Percentiles rank a stretch among this genome's conserved stretches.
phyloP scores from a whole-genome alignment of 2,113 vertebrate species.

The Ivindomyrus marchei region DNA sequence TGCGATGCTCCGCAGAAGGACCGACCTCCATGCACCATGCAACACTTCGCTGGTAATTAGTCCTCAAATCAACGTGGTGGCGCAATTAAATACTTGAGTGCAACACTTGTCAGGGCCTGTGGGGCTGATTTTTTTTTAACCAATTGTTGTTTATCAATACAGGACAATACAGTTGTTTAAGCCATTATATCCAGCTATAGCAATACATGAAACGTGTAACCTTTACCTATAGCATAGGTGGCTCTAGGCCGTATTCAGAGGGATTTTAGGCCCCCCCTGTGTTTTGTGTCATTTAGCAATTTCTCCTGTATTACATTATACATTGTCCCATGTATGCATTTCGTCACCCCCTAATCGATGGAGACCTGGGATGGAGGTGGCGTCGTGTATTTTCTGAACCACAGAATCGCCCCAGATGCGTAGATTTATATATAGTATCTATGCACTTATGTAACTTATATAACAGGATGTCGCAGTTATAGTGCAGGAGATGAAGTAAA shows the following conservation, averaged over 20 bases:
- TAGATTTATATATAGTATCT: background rate
- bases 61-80: background rate
- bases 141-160: background rate
- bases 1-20: background rate
- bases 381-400: background rate
- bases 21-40: background rate
- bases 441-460: background rate
- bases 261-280: background rate
- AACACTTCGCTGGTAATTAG: slow-evolving; percentile 6
- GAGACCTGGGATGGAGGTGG: background rate
- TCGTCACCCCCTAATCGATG: background rate
- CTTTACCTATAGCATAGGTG: background rate
- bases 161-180: background rate
- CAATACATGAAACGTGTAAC: background rate
- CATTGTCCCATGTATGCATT: background rate
- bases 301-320: background rate
- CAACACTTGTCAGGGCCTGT: background rate
- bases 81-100: slow-evolving; percentile 10
- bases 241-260: background rate
- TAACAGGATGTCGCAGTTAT: background rate
- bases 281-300: background rate
- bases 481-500: background rate
- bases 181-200: background rate
- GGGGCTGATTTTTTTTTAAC: background rate
- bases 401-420: background rate